phyloP scores from a whole-genome alignment of 2,797 vertebrate species.

The Amniataba percoides region DNA sequence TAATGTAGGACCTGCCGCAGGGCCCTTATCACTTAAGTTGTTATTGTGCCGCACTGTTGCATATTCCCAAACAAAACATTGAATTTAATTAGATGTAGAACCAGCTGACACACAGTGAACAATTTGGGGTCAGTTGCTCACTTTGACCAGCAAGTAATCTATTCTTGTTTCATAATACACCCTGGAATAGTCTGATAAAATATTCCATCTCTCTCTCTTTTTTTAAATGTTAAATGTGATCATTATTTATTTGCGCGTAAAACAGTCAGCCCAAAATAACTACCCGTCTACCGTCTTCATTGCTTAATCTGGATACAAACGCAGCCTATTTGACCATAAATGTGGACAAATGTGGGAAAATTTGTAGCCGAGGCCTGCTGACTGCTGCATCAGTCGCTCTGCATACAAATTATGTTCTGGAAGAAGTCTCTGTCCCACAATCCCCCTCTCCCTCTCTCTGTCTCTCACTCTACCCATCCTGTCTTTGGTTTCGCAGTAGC shows the following conservation, averaged over 20 bases:
- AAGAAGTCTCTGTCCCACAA: constrained; percentile 60
- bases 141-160: constrained; percentile 2
- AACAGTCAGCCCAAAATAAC: constrained; percentile 21
- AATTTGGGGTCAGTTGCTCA: constrained; percentile 7
- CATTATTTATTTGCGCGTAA: constrained; percentile 36
- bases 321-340: constrained; percentile 70
- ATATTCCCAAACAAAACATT: constrained; percentile 35
- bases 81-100: constrained; percentile 26
- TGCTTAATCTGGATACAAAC: constrained; percentile 69
- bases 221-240: constrained; percentile 23
- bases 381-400: constrained; percentile 60
- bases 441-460: constrained; percentile 34
- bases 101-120: background rate
- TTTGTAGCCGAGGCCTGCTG: constrained; percentile 76
- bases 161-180: constrained; percentile 5
- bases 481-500: constrained; percentile 51
- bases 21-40: constrained; percentile 20
- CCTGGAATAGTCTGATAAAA: constrained; percentile 5
- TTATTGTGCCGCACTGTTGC: background rate
- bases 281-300: constrained; percentile 25
- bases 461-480: constrained; percentile 55
- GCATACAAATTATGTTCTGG: constrained; percentile 85
- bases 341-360: constrained; percentile 78
- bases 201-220: background rate
- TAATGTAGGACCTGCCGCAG: constrained; percentile 19